These are phyloP conservation scores for Chlamydotis undulata DNA, from an alignment of 2,113 vertebrate species.

Conservation along the genomic window DNA sequence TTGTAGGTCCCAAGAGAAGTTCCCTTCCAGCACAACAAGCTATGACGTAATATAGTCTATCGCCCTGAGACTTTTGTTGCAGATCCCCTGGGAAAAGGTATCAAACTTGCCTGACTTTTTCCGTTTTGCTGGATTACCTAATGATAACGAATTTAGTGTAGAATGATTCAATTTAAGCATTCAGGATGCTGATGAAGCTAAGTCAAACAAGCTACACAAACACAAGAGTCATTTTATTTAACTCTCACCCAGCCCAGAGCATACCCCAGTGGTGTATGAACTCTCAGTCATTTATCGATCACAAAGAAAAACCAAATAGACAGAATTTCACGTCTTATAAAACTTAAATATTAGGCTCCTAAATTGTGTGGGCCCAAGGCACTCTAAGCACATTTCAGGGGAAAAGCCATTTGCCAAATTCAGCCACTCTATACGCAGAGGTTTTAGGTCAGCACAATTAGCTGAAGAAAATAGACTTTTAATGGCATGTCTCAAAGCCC, in stretches of 20 bases:
- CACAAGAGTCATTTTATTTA: not conserved
- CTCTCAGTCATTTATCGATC: conserved; percentile 24
- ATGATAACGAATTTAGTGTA: conserved; percentile 26
- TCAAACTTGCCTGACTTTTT: not conserved
- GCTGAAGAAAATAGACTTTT: not conserved
- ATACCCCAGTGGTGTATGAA: not conserved
- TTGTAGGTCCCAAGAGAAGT: not conserved
- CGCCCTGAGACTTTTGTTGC: not conserved
- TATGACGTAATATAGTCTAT: not conserved
- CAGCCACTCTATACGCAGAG: not conserved
- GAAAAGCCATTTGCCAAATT: not conserved
- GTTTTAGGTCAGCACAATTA: conserved; percentile 21
- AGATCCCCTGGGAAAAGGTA: not conserved
- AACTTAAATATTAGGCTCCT: not conserved
- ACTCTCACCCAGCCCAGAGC: not conserved
- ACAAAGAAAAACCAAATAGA: conserved; percentile 23
- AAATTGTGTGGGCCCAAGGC: not conserved
- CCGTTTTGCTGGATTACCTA: not conserved
- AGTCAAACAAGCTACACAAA: conserved; percentile 55
- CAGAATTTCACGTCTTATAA: not conserved
- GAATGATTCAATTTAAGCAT: conserved; percentile 29
- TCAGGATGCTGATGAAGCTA: conserved; percentile 18
- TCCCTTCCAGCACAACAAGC: not conserved
- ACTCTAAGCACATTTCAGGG: not conserved
- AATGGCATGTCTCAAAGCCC: not conserved